Conservation (phyloP, 64 coral and sea anemone genomes). For the Stylophora pistillata region DNA sequence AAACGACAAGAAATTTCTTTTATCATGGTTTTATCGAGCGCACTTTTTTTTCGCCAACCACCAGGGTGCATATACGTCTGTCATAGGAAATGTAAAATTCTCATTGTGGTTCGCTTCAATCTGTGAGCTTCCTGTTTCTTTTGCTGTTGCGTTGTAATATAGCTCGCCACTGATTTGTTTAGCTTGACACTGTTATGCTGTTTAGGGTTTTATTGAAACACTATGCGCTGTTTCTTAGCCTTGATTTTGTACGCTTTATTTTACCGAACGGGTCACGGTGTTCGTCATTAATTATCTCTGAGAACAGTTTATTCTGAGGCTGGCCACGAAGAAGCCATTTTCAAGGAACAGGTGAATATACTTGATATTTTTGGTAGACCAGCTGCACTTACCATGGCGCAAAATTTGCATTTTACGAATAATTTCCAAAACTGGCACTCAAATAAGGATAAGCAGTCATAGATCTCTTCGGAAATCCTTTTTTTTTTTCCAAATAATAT, state of each 20-base stretch:
- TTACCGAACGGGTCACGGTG: not conserved
- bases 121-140: not conserved
- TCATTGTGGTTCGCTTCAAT: not conserved
- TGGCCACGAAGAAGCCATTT: not conserved
- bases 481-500: not conserved
- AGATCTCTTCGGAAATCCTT: not conserved
- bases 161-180: not conserved
- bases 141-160: not conserved
- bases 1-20: not conserved
- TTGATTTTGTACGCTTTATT: not conserved
- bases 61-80: not conserved
- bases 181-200: not conserved
- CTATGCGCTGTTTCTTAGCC: not conserved
- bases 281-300: not conserved
- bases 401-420: conserved; percentile 1
- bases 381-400: not conserved
- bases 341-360: not conserved
- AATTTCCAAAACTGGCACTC: not conserved
- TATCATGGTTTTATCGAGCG: conserved; percentile 12
- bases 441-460: not conserved
- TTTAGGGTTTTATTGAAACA: not conserved
- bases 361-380: not conserved
- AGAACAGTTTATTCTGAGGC: not conserved
- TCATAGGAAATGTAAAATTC: not conserved
- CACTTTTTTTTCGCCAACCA: not conserved